Percentiles rank a stretch among this genome's conserved stretches.
Evolutionary conservation across 30 jellyfish, hydroid and myxozoan genomes (phyloP).

Genomic region (Hydractinia echinata): DNA sequence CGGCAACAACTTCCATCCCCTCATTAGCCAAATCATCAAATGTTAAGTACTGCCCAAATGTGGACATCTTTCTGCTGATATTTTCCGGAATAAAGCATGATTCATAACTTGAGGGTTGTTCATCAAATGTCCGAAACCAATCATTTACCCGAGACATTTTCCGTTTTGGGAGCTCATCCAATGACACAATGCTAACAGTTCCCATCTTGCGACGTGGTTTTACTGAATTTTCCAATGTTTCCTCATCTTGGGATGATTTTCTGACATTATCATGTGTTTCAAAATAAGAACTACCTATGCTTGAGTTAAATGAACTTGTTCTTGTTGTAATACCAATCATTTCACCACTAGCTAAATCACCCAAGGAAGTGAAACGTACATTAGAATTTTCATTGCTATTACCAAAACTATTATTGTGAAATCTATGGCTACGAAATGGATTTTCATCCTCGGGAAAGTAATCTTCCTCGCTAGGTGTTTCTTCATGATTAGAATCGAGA

Average conservation of each 20-base stretch:
- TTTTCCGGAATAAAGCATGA: constrained; percentile 17
- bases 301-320: neutral
- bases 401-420: neutral
- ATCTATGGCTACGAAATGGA: neutral
- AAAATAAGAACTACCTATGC: constrained; percentile 1
- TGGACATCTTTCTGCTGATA: constrained; percentile 8
- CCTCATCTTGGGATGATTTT: constrained; percentile 9
- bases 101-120: neutral
- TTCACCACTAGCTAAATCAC: constrained; percentile 13
- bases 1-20: constrained; percentile 38
- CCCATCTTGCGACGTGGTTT: constrained; percentile 23
- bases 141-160: constrained; percentile 19
- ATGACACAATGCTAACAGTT: constrained; percentile 24
- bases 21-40: constrained; percentile 7
- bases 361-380: neutral
- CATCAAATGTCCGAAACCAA: constrained; percentile 9
- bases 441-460: neutral
- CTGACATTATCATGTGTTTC: neutral
- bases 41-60: constrained; percentile 15
- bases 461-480: neutral
- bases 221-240: neutral
- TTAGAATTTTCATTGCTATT: neutral
- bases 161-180: constrained; percentile 28
- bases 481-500: neutral
- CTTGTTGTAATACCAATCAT: neutral